A percentile compares a stretch with the other conserved stretches of the same genome.
phyloP scores from a whole-genome alignment of 2,113 vertebrate genomes.

The Hydrolagus affinis region DNA sequence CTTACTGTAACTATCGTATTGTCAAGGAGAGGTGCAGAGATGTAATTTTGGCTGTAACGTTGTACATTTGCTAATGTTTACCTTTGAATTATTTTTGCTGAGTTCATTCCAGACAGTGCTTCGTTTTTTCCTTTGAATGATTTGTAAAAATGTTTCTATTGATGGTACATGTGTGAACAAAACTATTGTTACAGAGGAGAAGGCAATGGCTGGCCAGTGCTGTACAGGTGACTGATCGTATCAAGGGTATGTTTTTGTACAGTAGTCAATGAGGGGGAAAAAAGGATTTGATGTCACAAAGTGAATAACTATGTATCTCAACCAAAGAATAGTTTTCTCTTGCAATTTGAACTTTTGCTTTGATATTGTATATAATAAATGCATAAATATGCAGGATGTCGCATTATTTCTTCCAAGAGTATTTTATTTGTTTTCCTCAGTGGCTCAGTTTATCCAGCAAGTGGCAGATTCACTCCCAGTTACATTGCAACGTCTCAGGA shows the following conservation, averaged over 20 bases:
- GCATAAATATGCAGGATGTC: conserved; percentile 36
- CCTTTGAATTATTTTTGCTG: conserved; percentile 34
- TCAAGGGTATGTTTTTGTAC: conserved; percentile 41
- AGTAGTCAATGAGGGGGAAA: conserved; percentile 34
- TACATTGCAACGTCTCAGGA: too few relatives aligned
- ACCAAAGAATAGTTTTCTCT: conserved; percentile 62
- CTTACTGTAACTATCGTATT: neutral
- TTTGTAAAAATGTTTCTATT: conserved; percentile 42
- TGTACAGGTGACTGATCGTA: conserved; percentile 39
- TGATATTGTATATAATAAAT: conserved; percentile 69
- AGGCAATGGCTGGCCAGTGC: conserved; percentile 39
- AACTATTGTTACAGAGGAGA: conserved; percentile 1
- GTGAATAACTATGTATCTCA: conserved; percentile 48
- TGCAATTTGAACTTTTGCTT: conserved; percentile 67
- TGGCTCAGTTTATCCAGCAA: neutral
- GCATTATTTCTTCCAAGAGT: neutral
- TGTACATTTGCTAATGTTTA: conserved; percentile 20
- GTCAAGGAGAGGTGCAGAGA: neutral
- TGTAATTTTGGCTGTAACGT: neutral
- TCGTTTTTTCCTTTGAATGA: conserved; percentile 30
- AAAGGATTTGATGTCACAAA: conserved; percentile 32
- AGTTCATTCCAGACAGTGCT: conserved; percentile 40
- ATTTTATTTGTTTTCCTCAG: neutral
- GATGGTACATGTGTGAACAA: conserved; percentile 34
- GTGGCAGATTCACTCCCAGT: neutral